Base-by-base conservation (phyloP, 2,113 vertebrate genomes). In the Mesitornis unicolor region DNA sequence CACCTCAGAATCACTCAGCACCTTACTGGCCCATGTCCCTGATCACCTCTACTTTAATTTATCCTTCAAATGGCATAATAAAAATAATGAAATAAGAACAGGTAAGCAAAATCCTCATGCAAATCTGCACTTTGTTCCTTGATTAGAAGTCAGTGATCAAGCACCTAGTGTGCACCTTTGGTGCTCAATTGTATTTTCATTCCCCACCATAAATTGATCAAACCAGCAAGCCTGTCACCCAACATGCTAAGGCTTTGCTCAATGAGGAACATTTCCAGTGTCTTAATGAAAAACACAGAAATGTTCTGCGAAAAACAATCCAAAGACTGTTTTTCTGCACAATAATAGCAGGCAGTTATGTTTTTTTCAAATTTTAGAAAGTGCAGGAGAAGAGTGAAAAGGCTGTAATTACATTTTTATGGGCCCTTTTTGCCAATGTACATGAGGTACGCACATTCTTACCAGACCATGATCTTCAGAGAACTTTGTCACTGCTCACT, bases 121-220 rank as follows among this genome's bases (percentile, higher is more conserved):
- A 77, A 88, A 84, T 50, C 56, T 90, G 81, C 43, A 95, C 78
- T 96, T 96, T 84, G 86, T 78, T 90, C 68, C 92, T 69, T 80
- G 75, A 51, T 89, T 85, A 75, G 47, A 91, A 92, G 75, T 43
- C 73, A 84, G 11, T 19, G 50, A 36, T 75, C 47, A 77, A 88
- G 43, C 38, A 90, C 40, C 36, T 36, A 7, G n/a, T n/a, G n/a
- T n/a, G n/a, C n/a, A n/a, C n/a, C 67, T 88, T 74, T 43, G 75
- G 35, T 29, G 16, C 29, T 84, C 56, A 33, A 13, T 59, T 2
- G 1, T 54, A 83, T 91, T 53, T 85, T 75, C n/a, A 48, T 69
- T 70, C 26, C 68, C 64, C 47, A 13, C 29, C 7, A 13, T 21
- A 74, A 74, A 31, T 14, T 13, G 43, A 77, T 70, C 43, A 74